Percentiles rank a stretch among this genome's conserved stretches.
phyloP scores from a whole-genome alignment of 2,888 invertebrate genomes.

The Diogma glabrata region DNA sequence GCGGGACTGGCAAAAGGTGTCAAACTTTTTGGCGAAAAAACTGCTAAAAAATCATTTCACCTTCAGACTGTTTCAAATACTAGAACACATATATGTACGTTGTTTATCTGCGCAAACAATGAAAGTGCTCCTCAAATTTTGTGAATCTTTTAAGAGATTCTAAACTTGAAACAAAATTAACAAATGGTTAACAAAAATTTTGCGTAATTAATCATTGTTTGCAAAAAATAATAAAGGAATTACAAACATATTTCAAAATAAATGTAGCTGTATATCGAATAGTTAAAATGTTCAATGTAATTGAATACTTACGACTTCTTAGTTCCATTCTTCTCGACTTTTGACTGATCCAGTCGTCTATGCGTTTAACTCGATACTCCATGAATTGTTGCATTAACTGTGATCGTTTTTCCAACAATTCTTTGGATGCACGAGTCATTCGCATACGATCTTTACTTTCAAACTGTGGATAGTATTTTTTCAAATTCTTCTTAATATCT shows the following conservation, averaged over 20 bases:
- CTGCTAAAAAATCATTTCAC: no score
- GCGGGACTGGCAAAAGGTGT: no score
- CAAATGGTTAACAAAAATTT: constrained; percentile 6
- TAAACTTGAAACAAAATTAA: no score
- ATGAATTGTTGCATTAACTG: constrained; percentile 77
- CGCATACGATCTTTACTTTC: constrained; percentile 93
- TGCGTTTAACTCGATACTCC: constrained; percentile 64
- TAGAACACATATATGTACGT: no score
- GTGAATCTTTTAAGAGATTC: no score
- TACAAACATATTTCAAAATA: background rate
- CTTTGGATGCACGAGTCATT: constrained; percentile 86
- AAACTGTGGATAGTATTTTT: constrained; percentile 92
- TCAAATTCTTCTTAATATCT: constrained; percentile 94
- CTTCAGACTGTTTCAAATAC: no score
- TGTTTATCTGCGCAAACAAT: no score
- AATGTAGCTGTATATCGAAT: no score
- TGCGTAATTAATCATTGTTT: no score
- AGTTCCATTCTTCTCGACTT: constrained; percentile 74
- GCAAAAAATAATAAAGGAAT: background rate
- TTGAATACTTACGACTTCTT: constrained; percentile 61
- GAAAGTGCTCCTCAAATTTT: no score
- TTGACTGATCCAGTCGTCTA: constrained; percentile 62
- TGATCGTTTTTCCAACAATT: constrained; percentile 83
- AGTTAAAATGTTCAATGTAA: constrained; percentile 3
- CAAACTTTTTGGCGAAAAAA: no score